Evolutionary conservation across 2,797 vertebrate genomes (phyloP).

Genomic region (Orestias chungarensis): DNA sequence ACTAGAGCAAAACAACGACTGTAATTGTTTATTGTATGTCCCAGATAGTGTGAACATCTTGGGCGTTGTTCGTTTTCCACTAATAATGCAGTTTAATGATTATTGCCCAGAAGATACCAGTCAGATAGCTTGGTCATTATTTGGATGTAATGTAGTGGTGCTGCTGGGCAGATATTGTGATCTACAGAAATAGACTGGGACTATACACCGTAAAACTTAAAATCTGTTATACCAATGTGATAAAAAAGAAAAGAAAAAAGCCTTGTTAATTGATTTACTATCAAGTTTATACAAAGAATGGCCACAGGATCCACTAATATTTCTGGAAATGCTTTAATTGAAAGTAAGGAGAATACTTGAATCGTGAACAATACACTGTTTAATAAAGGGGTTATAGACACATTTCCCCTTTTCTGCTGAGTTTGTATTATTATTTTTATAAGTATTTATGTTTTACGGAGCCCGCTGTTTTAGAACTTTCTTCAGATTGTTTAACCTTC

Average conservation of each 20-base stretch:
- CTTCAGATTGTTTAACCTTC: not conserved
- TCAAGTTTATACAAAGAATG: not conserved
- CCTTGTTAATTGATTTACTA: not conserved
- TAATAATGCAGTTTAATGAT: not conserved
- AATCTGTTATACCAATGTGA: not conserved
- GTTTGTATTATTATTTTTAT: not conserved
- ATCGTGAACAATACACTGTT: too few relatives aligned
- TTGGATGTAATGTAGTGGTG: conserved; percentile 13
- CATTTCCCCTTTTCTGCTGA: not conserved
- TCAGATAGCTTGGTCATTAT: conserved; percentile 8
- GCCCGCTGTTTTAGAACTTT: too few relatives aligned
- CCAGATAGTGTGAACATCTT: conserved; percentile 6
- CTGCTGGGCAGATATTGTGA: conserved; percentile 15
- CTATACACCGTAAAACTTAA: not conserved
- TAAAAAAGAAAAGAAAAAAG: not conserved
- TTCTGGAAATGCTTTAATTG: not conserved
- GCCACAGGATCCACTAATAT: not conserved
- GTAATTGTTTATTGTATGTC: conserved; percentile 17
- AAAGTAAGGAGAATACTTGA: not conserved
- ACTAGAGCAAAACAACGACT: conserved; percentile 30
- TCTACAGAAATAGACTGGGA: conserved; percentile 1
- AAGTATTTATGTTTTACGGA: not conserved
- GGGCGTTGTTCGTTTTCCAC: not conserved
- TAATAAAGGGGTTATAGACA: not conserved
- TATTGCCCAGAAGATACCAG: not conserved